Evolutionary conservation across 2,888 invertebrate genomes (phyloP).

Genomic region (Meta bourneti): DNA sequence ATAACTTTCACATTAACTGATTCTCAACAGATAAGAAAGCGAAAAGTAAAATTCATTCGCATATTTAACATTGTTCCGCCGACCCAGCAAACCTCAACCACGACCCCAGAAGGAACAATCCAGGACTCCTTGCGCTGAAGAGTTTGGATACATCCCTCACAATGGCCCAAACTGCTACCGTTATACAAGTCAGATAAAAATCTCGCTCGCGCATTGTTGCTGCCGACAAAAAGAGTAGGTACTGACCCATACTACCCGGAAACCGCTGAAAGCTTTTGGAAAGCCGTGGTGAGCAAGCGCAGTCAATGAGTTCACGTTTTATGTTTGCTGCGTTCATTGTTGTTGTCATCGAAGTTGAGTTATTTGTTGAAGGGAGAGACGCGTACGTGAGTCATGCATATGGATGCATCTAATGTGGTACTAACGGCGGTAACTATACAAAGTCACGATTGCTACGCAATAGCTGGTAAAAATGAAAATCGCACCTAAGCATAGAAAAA

Average conservation of each 20-base stretch:
- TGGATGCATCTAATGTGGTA: not conserved
- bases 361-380: slow-evolving; percentile 25
- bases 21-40: slow-evolving; percentile 14
- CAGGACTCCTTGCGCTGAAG: not conserved
- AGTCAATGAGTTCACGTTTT: slow-evolving; percentile 52
- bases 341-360: slow-evolving; percentile 20
- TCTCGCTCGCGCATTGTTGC: slow-evolving; percentile 42
- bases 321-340: slow-evolving; percentile 24
- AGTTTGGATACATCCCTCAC: slow-evolving; percentile 20
- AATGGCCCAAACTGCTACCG: slow-evolving; percentile 44
- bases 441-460: too few relatives aligned
- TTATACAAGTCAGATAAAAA: slow-evolving; percentile 57
- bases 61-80: slow-evolving; percentile 27
- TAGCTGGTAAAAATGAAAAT: not conserved
- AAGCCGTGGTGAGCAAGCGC: slow-evolving; percentile 52
- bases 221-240: slow-evolving; percentile 46
- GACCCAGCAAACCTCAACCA: slow-evolving; percentile 1
- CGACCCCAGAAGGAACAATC: not conserved
- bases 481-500: not conserved
- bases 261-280: slow-evolving; percentile 47
- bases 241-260: slow-evolving; percentile 69
- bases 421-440: not conserved
- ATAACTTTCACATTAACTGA: not conserved
- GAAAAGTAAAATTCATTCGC: slow-evolving; percentile 42
- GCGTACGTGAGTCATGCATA: slow-evolving; percentile 13